A percentile compares a stretch with the other conserved stretches of the same genome.
phyloP scores from a whole-genome alignment of 2,797 vertebrate genomes.

The Coregonus sp. region DNA sequence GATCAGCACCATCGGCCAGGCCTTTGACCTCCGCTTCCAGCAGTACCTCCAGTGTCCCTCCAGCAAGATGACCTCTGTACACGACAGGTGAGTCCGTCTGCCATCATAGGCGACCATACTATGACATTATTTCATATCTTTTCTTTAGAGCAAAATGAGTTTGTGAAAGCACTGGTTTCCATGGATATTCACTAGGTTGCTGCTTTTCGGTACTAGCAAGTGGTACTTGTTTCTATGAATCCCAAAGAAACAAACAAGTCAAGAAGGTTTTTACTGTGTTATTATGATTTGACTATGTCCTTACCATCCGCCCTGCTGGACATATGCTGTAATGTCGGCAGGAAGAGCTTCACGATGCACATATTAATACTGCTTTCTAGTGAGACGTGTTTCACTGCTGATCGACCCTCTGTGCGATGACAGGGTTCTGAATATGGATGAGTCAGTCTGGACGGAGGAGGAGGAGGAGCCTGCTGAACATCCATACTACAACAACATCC shows the following conservation, averaged over 20 bases:
- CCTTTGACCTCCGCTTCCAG: slow-evolving; percentile 97
- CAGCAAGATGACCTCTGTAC: slow-evolving; percentile 84
- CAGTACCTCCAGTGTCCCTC: slow-evolving; percentile 93
- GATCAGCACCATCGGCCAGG: slow-evolving; percentile 96
- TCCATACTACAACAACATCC: slow-evolving; percentile 93
- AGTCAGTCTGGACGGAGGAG: slow-evolving; percentile 88
- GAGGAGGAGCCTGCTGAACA: slow-evolving; percentile 84
- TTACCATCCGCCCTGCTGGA: no score
- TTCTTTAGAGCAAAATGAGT: no score
- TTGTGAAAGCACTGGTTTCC: no score
- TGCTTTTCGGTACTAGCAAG: no score
- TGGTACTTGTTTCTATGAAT: no score
- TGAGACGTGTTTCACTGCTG: background rate
- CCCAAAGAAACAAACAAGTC: no score
- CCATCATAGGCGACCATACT: background rate
- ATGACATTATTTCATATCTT: no score
- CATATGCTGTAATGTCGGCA: no score
- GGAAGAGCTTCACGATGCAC: no score
- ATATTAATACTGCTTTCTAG: background rate
- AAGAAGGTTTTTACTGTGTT: no score
- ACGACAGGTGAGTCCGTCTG: slow-evolving; percentile 81
- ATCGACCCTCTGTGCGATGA: background rate
- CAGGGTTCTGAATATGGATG: slow-evolving; percentile 93
- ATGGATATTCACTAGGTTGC: no score
- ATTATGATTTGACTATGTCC: no score